A percentile compares a stretch with the other conserved stretches of the same genome.
Conservation (phyloP, 1,140 invertebrate species). For the Periplaneta americana region DNA sequence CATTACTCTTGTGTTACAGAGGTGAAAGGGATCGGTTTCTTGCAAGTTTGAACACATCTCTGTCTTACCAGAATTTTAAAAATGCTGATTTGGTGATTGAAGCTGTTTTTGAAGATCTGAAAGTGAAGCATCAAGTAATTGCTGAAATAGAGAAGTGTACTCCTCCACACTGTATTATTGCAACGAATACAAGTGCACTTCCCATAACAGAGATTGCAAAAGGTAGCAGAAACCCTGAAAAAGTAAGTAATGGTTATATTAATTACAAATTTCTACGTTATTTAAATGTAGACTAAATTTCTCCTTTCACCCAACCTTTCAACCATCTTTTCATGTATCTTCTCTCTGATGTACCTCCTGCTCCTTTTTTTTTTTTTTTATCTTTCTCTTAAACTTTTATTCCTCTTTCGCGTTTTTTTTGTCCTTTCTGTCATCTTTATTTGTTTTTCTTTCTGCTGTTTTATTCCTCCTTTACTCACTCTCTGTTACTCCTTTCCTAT, state of each 20-base stretch:
- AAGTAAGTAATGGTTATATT: constrained; percentile 57
- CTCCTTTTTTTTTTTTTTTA: too few relatives aligned
- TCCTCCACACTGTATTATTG: constrained; percentile 88
- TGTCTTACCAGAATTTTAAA: constrained; percentile 83
- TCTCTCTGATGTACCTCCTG: too few relatives aligned
- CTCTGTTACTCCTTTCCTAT: too few relatives aligned
- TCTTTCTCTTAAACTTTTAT: too few relatives aligned
- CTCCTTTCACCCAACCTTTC: too few relatives aligned
- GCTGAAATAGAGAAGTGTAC: constrained; percentile 90
- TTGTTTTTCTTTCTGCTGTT: too few relatives aligned
- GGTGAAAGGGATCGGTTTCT: constrained; percentile 76
- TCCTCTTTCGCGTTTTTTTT: too few relatives aligned
- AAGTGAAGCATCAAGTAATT: constrained; percentile 94
- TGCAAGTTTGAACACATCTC: constrained; percentile 72
- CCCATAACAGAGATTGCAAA: constrained; percentile 94
- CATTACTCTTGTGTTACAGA: constrained; percentile 42
- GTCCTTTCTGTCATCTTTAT: too few relatives aligned
- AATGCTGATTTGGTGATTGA: constrained; percentile 94
- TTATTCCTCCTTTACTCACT: too few relatives aligned
- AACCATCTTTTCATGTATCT: too few relatives aligned
- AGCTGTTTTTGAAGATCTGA: constrained; percentile 97
- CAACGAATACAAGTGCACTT: constrained; percentile 97
- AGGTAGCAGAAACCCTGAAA: constrained; percentile 88
- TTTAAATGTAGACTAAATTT: too few relatives aligned
- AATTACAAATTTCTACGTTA: not conserved